Evolutionary conservation across 92 coral and sea anemone genomes (phyloP), one percentile per base, ranked within the genome.

Genomic region (Siderastrea radians): DNA sequence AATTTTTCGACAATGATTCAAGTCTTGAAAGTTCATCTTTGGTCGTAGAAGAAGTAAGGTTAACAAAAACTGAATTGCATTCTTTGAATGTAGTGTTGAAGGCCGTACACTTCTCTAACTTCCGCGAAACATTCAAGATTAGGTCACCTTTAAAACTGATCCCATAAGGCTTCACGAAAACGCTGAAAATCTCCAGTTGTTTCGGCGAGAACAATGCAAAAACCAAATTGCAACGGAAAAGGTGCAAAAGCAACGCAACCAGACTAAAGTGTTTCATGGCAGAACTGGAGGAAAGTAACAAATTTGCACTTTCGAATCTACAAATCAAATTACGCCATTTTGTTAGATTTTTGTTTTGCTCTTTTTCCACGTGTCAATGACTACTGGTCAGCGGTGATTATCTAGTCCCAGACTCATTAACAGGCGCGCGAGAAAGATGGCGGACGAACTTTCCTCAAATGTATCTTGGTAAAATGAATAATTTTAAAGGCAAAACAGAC

Each of bases 91-190:
- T 4, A 38, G 14, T 17, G 4, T 26, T 61, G 15, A 59, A 65
- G 38, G 69, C 61, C 13, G 74, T 11, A 45, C 87, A 84, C 49
- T 61, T 26, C 62, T 1, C 8, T 6, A 60, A 83, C 11, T 72
- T 66, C 63, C 12, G n/a, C 17, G 64, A 72, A 49, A 73, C 49
- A 7, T 73, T 83, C 64, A 17, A 7, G 17, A 84, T 49, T 49
- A 73, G 17, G 63, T 43, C 87, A 60, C 53, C 54, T 26, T 60
- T 49, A 5, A 84, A 74, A 60, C 44, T 74, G 51, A 84, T 74
- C 49, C 87, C 87, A 52, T 73, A 84, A 62, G 87, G 80, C 52
- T 61, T 60, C 15, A 84, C 43, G 74, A 84, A 43, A 13, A 84
- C 51, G 4, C 26, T 54, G 50, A 72, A 84, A 45, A 84, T 46